Base-by-base conservation (phyloP, 2,797 vertebrate species). In the Cottoperca gobio region DNA sequence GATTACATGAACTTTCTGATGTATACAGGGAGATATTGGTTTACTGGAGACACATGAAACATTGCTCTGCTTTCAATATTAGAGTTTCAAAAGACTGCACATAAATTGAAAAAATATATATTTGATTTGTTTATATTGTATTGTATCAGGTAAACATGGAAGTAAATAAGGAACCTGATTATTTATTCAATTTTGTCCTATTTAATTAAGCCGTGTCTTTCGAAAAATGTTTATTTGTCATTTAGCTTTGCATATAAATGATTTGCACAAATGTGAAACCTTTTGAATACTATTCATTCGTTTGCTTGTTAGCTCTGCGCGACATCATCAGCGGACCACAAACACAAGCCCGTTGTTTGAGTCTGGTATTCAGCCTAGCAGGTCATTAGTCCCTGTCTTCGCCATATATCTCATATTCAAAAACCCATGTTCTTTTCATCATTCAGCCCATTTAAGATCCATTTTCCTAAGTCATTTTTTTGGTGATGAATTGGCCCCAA, bases 351-450 rank as follows among this genome's bases (percentile, higher is more conserved):
- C 72, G 87, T 86, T 91, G 89, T 91, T 81, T 84, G 84, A 92
- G 70, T 78, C 59, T 81, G 79, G 85, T 85, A 88, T 82, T 74
- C 79, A 82, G 76, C 66, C 81, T 78, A 71, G 75, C 83, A 86
- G 89, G 89, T 89, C 93, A 90, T 94, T 93, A 93, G 86, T 93
- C 77, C 73, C 52, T 75, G 77, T 90, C 79, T 80, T 86, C 76
- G 73, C 71, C 71, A 82, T 91, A 82, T 91, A 86, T 84, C 85
- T 92, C 87, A 88, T 86, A 87, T 91, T 93, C 89, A 90, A 89
- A 92, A 93, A 89, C 60, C 82, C 87, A 89, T 90, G 91, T 93
- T 92, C 92, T 87, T 90, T 91, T 93, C 92, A 94, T 94, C 92
- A 92, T 79, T 91, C 88, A 89, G 79, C 78, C 92, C 88, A 94